Percentiles rank a stretch among this genome's conserved stretches.
Conservation (phyloP, 2,113 vertebrate species). For the Sander vitreus region DNA sequence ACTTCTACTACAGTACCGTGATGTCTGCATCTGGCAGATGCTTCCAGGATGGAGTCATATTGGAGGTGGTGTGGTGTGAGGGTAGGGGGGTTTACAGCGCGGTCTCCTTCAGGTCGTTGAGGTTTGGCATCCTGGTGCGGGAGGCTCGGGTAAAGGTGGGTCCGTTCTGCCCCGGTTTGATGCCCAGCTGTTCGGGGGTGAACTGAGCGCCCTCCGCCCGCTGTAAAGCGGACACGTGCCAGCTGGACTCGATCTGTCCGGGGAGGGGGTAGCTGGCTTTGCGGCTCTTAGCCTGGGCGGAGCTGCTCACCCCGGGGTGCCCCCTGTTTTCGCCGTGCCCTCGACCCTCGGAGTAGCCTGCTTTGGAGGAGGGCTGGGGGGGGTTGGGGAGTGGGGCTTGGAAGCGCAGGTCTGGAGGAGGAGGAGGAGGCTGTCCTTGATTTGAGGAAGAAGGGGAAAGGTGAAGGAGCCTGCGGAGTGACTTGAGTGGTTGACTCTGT, state of each 20-base stretch:
- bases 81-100: constrained; percentile 87
- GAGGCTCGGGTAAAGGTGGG: constrained; percentile 92
- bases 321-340: constrained; percentile 75
- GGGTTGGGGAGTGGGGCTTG: constrained; percentile 88
- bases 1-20: constrained; percentile 44
- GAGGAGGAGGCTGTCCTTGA: constrained; percentile 84
- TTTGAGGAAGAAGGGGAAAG: constrained; percentile 92
- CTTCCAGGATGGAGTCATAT: constrained; percentile 45
- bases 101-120: constrained; percentile 98
- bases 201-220: constrained; percentile 91
- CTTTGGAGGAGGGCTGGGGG: constrained; percentile 88
- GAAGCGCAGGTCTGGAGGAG: constrained; percentile 91
- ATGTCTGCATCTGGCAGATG: constrained; percentile 44
- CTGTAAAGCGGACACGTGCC: constrained; percentile 93
- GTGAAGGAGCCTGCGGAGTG: constrained; percentile 95
- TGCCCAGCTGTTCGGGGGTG: constrained; percentile 91
- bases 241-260: constrained; percentile 93
- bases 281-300: constrained; percentile 89
- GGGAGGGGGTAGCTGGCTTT: constrained; percentile 92
- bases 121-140: constrained; percentile 94
- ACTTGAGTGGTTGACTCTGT: constrained; percentile 97
- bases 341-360: constrained; percentile 80
- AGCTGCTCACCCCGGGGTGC: constrained; percentile 83
- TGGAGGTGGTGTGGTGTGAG: constrained; percentile 49
- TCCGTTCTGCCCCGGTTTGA: constrained; percentile 96